phyloP scores from a whole-genome alignment of 1,140 invertebrate genomes.

The Ephestia elutella region DNA sequence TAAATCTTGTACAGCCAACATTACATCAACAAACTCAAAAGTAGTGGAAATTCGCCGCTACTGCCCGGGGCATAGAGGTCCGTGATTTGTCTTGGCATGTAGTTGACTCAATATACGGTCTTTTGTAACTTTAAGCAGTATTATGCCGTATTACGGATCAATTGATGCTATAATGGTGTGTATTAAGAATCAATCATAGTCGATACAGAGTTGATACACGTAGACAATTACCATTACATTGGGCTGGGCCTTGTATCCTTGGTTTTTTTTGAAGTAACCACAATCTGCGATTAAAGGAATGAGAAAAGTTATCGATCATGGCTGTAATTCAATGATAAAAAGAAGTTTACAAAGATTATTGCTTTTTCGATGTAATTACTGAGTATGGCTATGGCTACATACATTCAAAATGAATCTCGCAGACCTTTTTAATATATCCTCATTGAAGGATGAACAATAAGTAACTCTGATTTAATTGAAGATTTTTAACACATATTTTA shows the following conservation, averaged over 20 bases:
- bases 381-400: background rate
- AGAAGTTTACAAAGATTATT: background rate
- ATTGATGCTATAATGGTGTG: background rate
- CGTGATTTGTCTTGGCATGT: too few relatives aligned
- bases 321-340: background rate
- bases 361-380: background rate
- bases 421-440: too few relatives aligned
- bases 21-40: background rate
- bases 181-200: conserved; percentile 1
- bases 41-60: too few relatives aligned
- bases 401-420: background rate
- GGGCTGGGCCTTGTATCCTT: conserved; percentile 4
- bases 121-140: conserved; percentile 1
- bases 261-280: conserved; percentile 2
- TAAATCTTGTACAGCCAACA: conserved; percentile 19
- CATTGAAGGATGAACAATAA: too few relatives aligned
- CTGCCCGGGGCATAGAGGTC: too few relatives aligned
- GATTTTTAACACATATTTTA: too few relatives aligned
- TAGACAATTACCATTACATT: conserved; percentile 10
- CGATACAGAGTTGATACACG: conserved; percentile 7
- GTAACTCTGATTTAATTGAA: too few relatives aligned
- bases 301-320: conserved; percentile 4
- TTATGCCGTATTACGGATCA: conserved; percentile 3
- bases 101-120: background rate
- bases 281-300: background rate